Evolutionary conservation across 1,140 invertebrate genomes (phyloP), one percentile per base, ranked within the genome.

Genomic region (Trissolcus basalis): DNA sequence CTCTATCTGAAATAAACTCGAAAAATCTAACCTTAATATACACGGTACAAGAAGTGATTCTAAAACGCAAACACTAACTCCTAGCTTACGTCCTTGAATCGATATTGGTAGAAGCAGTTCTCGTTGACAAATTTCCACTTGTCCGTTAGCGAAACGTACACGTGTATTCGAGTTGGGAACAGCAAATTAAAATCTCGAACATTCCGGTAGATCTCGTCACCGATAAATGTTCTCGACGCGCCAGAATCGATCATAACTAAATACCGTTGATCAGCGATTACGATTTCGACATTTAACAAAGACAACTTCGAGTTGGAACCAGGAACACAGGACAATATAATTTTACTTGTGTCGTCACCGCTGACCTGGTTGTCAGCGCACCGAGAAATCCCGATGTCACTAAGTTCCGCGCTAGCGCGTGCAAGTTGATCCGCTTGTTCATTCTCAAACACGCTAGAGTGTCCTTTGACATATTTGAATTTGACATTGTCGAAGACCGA

Each of bases 201-300:
- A 3, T 6, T 27, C 13, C 1, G 3, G 7, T 13, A 1, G 0
- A 44, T n/a, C 3, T 13, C 43, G 43, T 1, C 9, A 13, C 19
- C 14, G 45, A 60, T 14, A 60, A 60, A 60, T 0, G 58, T 41
- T 41, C 58, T 39, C 14, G 58, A 41, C 0, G 58, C 58, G 6
- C 47, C 47, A 4, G 58, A 60, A 50, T 60, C 58, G 8, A 60
- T 1, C 58, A 60, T 39, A 10, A 11, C 55, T 6, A 15, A 39
- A 11, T 11, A 11, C 36, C 1, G 9, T 1, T 2, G 9, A n/a
- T 8, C 36, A 3, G 9, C 11, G 10, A 55, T 14, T 39, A 1
- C 4, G 6, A 27, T 12, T 11, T 27, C 11, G 9, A 19, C 10
- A 3, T 43, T 43, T n/a, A 14, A 39, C 1, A 44, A 3, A 3